These are phyloP conservation scores for Lamellibrachia columna DNA, from an alignment of 2,888 invertebrate genomes.

Conservation along the genomic window DNA sequence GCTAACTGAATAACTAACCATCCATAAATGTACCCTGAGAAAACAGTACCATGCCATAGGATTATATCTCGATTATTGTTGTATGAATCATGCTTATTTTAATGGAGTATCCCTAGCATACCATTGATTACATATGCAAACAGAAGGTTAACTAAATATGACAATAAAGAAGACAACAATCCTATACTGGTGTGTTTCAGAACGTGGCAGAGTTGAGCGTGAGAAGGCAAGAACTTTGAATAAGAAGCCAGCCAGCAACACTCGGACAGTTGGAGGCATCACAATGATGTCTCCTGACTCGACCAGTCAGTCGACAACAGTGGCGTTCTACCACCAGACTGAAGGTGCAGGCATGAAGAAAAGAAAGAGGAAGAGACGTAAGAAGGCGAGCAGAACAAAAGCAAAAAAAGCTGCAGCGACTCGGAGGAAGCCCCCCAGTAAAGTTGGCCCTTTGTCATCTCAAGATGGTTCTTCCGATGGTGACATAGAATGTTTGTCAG, in stretches of 20 bases:
- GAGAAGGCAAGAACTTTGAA: not conserved
- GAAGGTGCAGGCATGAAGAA: not conserved
- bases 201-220: not conserved
- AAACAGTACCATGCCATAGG: not conserved
- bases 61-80: not conserved
- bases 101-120: not conserved
- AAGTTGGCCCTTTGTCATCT: not conserved
- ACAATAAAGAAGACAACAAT: not conserved
- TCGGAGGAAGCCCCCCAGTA: not conserved
- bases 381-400: not conserved
- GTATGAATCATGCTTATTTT: not conserved
- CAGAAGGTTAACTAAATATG: not conserved
- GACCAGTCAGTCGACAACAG: not conserved
- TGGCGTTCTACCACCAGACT: not conserved
- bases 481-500: not conserved
- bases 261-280: not conserved
- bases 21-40: not conserved
- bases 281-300: slow-evolving; percentile 11
- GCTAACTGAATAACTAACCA: not conserved
- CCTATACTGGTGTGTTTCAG: not conserved
- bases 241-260: not conserved
- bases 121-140: not conserved
- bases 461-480: not conserved
- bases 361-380: slow-evolving; percentile 1
- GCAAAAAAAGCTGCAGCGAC: not conserved